phyloP scores from a whole-genome alignment of 2,113 vertebrate species.

The Periophthalmus modestus region DNA sequence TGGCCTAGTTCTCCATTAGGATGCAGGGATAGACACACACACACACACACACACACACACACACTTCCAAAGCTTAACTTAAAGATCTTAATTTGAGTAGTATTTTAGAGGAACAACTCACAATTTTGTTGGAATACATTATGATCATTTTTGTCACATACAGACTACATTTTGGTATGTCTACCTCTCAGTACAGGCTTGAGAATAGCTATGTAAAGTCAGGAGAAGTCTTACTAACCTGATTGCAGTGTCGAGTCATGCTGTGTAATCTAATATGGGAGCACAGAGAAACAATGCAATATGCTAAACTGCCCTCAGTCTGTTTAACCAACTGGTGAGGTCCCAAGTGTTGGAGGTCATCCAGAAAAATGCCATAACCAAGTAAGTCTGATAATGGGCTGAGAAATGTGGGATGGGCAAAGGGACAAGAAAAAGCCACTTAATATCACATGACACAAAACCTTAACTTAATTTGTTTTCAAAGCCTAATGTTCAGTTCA shows the following conservation, averaged over 20 bases:
- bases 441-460: conserved; percentile 10
- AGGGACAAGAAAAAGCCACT: conserved; percentile 23
- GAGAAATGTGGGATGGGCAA: conserved; percentile 21
- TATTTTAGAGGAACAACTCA: background rate
- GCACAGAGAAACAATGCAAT: conserved; percentile 55
- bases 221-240: conserved; percentile 47
- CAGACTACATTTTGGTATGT: conserved; percentile 20
- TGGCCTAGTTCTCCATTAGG: background rate
- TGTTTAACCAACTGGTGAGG: conserved; percentile 38
- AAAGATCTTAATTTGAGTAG: background rate
- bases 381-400: conserved; percentile 28
- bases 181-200: conserved; percentile 21
- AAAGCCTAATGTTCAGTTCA: background rate
- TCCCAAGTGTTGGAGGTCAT: conserved; percentile 20
- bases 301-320: conserved; percentile 32
- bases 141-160: background rate
- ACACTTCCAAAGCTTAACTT: background rate
- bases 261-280: conserved; percentile 62
- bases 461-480: background rate
- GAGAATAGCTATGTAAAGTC: conserved; percentile 1
- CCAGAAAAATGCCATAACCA: conserved; percentile 50
- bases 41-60: no score
- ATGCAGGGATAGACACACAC: background rate
- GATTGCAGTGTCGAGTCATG: conserved; percentile 58
- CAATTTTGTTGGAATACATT: background rate